These are phyloP conservation scores for Leptinotarsa juncta DNA, from an alignment of 2,888 invertebrate species.

Conservation along the genomic window DNA sequence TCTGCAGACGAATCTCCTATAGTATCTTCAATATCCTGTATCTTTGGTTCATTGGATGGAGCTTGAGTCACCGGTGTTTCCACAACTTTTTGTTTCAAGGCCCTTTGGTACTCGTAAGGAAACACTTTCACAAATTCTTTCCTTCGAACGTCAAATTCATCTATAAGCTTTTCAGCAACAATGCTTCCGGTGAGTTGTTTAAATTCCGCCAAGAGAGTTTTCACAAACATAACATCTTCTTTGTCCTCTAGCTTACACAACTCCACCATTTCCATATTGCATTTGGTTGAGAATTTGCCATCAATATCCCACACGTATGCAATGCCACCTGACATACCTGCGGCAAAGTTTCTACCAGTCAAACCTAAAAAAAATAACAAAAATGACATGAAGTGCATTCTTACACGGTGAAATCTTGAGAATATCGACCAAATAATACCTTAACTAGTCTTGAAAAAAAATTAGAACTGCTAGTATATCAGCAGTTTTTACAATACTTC, in stretches of 20 bases:
- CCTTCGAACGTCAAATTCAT: constrained; percentile 81
- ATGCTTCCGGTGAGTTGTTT: constrained; percentile 83
- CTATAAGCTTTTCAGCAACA: constrained; percentile 82
- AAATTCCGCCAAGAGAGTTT: constrained; percentile 85
- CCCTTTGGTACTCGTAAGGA: constrained; percentile 96
- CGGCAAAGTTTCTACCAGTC: constrained; percentile 98
- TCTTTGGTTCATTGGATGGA: constrained; percentile 62
- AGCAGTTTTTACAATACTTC: too few relatives aligned
- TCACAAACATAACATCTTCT: constrained; percentile 83
- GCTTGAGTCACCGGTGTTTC: constrained; percentile 54
- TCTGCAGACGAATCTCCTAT: constrained; percentile 82
- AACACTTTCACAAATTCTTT: constrained; percentile 93
- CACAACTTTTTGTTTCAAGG: constrained; percentile 75
- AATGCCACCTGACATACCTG: constrained; percentile 96
- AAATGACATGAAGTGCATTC: too few relatives aligned
- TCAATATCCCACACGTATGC: constrained; percentile 95
- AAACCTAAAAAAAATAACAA: constrained; percentile 70
- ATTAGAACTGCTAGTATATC: too few relatives aligned
- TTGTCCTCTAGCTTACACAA: constrained; percentile 81
- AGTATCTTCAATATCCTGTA: constrained; percentile 88
- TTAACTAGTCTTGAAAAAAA: too few relatives aligned
- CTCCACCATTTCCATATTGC: constrained; percentile 97
- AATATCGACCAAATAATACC: too few relatives aligned
- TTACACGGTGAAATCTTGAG: too few relatives aligned
- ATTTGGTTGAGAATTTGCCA: constrained; percentile 85